phyloP scores from a whole-genome alignment of 1,140 invertebrate species.

The Metaphire vulgaris region DNA sequence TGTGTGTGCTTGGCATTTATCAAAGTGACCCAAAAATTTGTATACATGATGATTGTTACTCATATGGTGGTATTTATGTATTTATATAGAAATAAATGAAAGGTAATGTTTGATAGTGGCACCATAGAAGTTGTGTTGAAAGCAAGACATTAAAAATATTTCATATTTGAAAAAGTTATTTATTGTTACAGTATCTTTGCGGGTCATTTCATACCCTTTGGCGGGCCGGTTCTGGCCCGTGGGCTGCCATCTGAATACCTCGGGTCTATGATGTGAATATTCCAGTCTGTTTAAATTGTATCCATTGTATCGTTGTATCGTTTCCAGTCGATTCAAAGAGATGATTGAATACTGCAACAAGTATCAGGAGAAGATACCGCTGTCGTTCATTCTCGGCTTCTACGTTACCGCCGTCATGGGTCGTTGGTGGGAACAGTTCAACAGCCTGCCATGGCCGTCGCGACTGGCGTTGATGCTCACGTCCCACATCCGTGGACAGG shows the following conservation, averaged over 20 bases:
- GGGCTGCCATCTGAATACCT: no score
- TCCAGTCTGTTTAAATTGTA: background rate
- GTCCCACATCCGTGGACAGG: slow-evolving; percentile 67
- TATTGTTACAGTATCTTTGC: background rate
- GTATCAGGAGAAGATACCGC: slow-evolving; percentile 18
- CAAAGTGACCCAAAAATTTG: no score
- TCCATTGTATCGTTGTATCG: background rate
- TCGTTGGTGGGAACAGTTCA: slow-evolving; percentile 22
- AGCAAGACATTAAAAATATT: background rate
- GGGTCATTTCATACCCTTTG: no score
- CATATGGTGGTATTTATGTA: no score
- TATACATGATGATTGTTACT: no score
- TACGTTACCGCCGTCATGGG: slow-evolving; percentile 14
- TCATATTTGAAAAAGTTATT: background rate
- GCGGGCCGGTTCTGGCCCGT: no score
- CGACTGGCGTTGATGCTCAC: slow-evolving; percentile 77
- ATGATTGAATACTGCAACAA: slow-evolving; percentile 16
- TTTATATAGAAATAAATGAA: no score
- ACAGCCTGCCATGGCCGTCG: slow-evolving; percentile 73
- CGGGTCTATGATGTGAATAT: background rate
- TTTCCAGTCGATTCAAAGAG: slow-evolving; percentile 11
- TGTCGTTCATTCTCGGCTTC: slow-evolving; percentile 24
- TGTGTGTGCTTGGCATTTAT: no score
- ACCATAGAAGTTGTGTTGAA: no score
- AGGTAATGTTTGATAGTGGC: no score